Conservation (phyloP, 2,888 invertebrate genomes). For the Listrodromus nycthemerus region DNA sequence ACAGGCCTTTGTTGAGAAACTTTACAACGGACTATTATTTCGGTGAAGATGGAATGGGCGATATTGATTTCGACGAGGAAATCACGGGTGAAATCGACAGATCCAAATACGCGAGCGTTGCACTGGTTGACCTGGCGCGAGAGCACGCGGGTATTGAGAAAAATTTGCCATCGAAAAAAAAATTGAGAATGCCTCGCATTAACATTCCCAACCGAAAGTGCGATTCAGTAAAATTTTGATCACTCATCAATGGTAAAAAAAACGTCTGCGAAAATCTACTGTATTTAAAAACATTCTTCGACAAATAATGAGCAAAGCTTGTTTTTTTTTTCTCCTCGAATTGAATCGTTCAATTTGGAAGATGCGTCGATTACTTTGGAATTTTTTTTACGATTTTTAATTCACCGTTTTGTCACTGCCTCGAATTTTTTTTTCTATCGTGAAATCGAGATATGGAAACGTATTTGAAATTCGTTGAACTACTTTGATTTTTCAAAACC, state of each 20-base stretch:
- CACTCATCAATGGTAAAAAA: not conserved
- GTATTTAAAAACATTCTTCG: too few species aligned
- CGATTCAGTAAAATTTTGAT: too few species aligned
- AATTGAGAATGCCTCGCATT: not conserved
- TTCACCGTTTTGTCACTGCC: too few species aligned
- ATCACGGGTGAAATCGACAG: constrained; percentile 78
- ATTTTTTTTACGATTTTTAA: too few species aligned
- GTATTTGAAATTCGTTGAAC: too few species aligned
- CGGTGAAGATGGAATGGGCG: constrained; percentile 86
- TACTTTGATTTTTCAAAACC: too few species aligned
- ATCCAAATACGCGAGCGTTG: constrained; percentile 83
- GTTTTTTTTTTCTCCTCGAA: too few species aligned
- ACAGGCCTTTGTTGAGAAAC: constrained; percentile 77
- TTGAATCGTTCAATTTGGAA: too few species aligned
- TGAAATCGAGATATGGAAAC: too few species aligned
- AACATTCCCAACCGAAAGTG: not conserved
- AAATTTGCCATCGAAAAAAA: not conserved
- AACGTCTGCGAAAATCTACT: not conserved
- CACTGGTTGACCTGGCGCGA: constrained; percentile 82
- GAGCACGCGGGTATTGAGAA: constrained; percentile 76
- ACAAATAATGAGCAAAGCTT: too few species aligned
- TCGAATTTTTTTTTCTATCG: too few species aligned
- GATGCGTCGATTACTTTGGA: too few species aligned
- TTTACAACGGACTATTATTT: constrained; percentile 75
- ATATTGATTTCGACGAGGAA: constrained; percentile 82